Conservation (phyloP, 2,888 invertebrate genomes). For the Hylaea fasciaria region DNA sequence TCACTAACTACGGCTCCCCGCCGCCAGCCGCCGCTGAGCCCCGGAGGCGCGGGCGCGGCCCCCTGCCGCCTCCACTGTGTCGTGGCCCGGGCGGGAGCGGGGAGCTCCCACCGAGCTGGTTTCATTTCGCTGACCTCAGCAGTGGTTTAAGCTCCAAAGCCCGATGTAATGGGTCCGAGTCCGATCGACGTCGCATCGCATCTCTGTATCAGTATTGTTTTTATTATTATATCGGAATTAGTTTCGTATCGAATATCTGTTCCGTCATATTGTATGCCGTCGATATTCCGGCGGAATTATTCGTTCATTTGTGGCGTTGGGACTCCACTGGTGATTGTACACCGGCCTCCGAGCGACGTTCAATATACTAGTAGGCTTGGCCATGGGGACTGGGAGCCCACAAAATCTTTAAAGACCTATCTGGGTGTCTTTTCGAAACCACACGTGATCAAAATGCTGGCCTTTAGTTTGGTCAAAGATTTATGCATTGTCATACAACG, state of each 20-base stretch:
- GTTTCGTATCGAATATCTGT: slow-evolving; percentile 23
- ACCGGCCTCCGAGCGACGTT: neutral
- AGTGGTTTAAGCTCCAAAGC: slow-evolving; percentile 26
- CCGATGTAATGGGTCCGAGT: slow-evolving; percentile 31
- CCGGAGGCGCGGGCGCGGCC: neutral
- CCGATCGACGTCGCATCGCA: slow-evolving; percentile 16
- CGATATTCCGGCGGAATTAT: slow-evolving; percentile 11
- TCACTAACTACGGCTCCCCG: slow-evolving; percentile 10
- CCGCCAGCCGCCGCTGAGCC: slow-evolving; percentile 12
- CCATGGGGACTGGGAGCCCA: no score
- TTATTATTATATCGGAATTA: slow-evolving; percentile 23
- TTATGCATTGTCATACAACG: no score
- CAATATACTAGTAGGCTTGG: no score
- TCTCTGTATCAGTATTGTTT: slow-evolving; percentile 21
- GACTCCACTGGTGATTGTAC: neutral
- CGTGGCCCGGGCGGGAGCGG: no score
- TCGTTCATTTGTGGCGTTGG: slow-evolving; percentile 1
- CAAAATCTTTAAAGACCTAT: no score
- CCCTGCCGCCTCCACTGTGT: neutral
- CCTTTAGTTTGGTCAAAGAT: no score
- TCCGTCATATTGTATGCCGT: slow-evolving; percentile 14
- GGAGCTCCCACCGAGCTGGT: slow-evolving; percentile 4
- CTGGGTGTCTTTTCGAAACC: no score
- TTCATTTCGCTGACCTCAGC: slow-evolving; percentile 21
- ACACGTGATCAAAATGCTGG: no score